Evolutionary conservation across 2,888 invertebrate species (phyloP).

Genomic region (Caenorhabditis imperialis): DNA sequence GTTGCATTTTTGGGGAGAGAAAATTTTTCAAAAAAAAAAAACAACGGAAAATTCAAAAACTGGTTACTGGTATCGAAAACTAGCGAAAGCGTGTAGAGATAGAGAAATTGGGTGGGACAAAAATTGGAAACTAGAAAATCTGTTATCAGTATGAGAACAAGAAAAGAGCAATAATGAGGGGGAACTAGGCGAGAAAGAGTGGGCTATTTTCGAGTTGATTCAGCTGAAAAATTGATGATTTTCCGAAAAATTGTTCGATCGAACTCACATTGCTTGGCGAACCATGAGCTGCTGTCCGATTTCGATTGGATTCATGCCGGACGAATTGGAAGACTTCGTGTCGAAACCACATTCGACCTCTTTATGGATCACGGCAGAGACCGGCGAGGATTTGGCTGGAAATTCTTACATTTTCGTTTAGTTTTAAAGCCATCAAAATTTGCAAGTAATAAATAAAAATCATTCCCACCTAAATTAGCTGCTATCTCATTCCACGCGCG

Average conservation of each 20-base stretch:
- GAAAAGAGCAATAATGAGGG: neutral
- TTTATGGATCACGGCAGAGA: conserved; percentile 11
- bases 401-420: too few species aligned
- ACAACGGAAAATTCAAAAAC: too few species aligned
- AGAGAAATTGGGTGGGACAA: too few species aligned
- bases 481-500: neutral
- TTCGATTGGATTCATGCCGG: neutral
- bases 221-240: conserved; percentile 11
- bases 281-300: neutral
- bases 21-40: too few species aligned
- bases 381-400: conserved; percentile 11
- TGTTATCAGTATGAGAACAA: conserved; percentile 42
- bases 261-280: neutral
- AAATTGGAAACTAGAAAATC: too few species aligned
- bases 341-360: conserved; percentile 23
- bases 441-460: too few species aligned
- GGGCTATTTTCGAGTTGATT: conserved; percentile 15
- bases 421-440: too few species aligned
- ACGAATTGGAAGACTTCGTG: neutral
- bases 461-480: neutral
- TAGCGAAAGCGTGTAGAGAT: too few species aligned
- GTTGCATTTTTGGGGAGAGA: conserved; percentile 1
- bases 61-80: too few species aligned
- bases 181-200: neutral
- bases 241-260: neutral